Evolutionary conservation across 2,113 vertebrate genomes (phyloP).

Genomic region (Neofelis nebulosa): DNA sequence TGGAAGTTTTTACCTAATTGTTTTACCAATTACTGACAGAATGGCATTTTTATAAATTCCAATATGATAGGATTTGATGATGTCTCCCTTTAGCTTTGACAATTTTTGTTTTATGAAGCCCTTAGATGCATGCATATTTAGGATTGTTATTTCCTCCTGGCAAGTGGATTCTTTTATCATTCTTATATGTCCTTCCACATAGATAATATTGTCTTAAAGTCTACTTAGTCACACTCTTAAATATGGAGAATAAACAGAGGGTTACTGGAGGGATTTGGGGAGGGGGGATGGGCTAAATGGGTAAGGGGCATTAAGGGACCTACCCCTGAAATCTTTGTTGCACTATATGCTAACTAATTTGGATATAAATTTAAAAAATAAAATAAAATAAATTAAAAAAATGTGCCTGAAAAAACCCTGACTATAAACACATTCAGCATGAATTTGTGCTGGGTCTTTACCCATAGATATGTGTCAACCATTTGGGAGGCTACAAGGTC

Average conservation of each 20-base stretch:
- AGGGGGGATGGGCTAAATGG: too few relatives aligned
- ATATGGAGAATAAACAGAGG: too few relatives aligned
- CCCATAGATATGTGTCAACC: background rate
- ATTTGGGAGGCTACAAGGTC: background rate
- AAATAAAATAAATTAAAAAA: background rate
- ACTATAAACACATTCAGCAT: background rate
- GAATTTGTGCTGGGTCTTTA: background rate
- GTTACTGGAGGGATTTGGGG: too few relatives aligned
- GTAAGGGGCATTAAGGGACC: too few relatives aligned
- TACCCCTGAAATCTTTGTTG: too few relatives aligned
- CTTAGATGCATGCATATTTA: background rate
- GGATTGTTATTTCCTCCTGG: background rate
- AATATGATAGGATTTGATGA: background rate
- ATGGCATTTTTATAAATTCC: background rate
- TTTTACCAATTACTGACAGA: background rate
- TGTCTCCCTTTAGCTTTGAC: background rate
- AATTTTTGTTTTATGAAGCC: background rate
- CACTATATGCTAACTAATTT: too few relatives aligned
- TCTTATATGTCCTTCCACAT: background rate
- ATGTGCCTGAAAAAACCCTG: background rate
- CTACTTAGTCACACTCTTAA: background rate
- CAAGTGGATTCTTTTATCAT: background rate
- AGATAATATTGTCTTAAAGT: background rate
- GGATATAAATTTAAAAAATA: too few relatives aligned
- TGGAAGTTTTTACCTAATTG: background rate